A percentile compares a stretch with the other conserved stretches of the same genome.
Evolutionary conservation across 2,888 invertebrate genomes (phyloP).

Genomic region (Epinotia bilunana): DNA sequence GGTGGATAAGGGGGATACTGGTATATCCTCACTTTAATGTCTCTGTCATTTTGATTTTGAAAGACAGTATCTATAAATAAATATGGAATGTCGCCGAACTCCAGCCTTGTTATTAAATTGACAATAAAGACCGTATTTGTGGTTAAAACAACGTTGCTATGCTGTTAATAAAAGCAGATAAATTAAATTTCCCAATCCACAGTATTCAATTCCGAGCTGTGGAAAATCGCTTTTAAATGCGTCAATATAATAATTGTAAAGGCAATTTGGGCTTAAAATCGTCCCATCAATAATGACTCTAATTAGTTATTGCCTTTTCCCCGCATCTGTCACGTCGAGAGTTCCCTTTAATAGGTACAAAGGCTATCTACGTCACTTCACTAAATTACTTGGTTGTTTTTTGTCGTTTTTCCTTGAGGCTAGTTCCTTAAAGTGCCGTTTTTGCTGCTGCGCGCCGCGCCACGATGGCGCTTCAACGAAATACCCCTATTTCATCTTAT

Average conservation of each 20-base stretch:
- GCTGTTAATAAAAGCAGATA: not conserved
- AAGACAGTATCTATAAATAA: too few relatives aligned
- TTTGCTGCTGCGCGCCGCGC: slow-evolving; percentile 24
- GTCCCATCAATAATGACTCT: slow-evolving; percentile 34
- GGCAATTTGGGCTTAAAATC: slow-evolving; percentile 33
- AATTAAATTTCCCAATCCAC: slow-evolving; percentile 6
- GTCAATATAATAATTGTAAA: slow-evolving; percentile 34
- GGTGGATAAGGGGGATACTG: too few relatives aligned
- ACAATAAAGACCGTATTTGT: not conserved
- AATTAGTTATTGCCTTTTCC: slow-evolving; percentile 42
- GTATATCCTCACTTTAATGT: too few relatives aligned
- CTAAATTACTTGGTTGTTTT: slow-evolving; percentile 44
- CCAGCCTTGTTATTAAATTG: not conserved
- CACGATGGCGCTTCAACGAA: slow-evolving; percentile 30
- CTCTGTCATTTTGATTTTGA: too few relatives aligned
- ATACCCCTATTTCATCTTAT: slow-evolving; percentile 31
- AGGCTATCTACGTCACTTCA: slow-evolving; percentile 44
- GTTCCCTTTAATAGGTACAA: slow-evolving; percentile 41
- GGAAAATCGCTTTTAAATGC: slow-evolving; percentile 16
- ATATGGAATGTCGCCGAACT: too few relatives aligned
- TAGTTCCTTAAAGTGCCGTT: slow-evolving; percentile 40
- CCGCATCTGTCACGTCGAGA: slow-evolving; percentile 40
- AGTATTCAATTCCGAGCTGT: slow-evolving; percentile 7
- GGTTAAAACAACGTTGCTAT: not conserved
- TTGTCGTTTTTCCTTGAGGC: slow-evolving; percentile 36